phyloP scores from a whole-genome alignment of 2,113 vertebrate species.

The Mustela nigripes region DNA sequence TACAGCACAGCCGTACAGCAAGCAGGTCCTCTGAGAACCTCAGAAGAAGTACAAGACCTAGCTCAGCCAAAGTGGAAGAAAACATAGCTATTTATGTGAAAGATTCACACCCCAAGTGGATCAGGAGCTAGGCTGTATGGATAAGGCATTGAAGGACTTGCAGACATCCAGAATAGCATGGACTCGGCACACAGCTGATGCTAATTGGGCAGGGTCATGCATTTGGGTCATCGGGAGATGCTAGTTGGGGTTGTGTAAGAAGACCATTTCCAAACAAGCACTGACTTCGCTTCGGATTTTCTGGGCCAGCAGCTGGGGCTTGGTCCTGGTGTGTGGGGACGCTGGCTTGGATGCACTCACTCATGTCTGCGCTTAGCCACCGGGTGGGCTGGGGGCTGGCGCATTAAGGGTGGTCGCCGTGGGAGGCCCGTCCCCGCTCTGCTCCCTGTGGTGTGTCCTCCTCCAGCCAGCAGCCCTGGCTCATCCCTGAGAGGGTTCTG shows the following conservation, averaged over 20 bases:
- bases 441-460: no score
- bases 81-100: not conserved
- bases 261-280: not conserved
- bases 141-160: not conserved
- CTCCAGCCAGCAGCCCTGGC: not conserved
- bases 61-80: not conserved
- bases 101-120: no score
- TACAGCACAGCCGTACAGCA: not conserved
- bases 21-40: not conserved
- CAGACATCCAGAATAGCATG: rapidly evolving
- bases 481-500: rapidly evolving
- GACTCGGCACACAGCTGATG: not conserved
- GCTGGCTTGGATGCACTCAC: not conserved
- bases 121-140: not conserved
- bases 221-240: rapidly evolving
- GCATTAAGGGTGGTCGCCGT: not conserved
- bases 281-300: not conserved
- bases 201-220: not conserved
- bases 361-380: not conserved
- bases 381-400: no score
- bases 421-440: rapidly evolving
- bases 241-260: not conserved
- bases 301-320: not conserved
- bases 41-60: not conserved
- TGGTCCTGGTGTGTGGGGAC: rapidly evolving